Evolutionary conservation across 2,888 invertebrate species (phyloP).

Genomic region (Lissocephala sabroskyi): DNA sequence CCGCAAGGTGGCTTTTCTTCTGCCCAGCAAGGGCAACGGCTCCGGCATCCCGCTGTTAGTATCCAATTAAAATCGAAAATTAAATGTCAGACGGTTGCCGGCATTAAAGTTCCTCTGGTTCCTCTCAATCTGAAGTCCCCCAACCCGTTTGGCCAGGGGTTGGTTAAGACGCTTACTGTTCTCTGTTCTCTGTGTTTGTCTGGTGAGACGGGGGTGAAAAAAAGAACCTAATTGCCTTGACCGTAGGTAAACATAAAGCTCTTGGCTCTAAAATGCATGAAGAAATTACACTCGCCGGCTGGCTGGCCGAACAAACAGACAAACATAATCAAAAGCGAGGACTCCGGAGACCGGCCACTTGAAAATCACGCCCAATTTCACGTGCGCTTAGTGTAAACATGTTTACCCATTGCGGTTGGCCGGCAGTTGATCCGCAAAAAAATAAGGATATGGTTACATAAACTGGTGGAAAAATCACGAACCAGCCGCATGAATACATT

Average conservation of each 20-base stretch:
- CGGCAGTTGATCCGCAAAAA: conserved; percentile 2
- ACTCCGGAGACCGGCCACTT: conserved; percentile 26
- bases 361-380: conserved; percentile 65
- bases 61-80: conserved; percentile 73
- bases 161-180: conserved; percentile 45
- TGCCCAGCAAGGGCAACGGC: too few species aligned
- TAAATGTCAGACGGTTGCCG: conserved; percentile 67
- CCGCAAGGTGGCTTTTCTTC: conserved; percentile 1
- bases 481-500: conserved; percentile 48
- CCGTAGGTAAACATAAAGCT: conserved; percentile 50
- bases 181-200: conserved; percentile 48
- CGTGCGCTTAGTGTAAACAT: conserved; percentile 55
- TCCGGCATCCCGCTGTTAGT: conserved; percentile 69
- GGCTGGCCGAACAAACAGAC: conserved; percentile 49
- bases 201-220: conserved; percentile 39
- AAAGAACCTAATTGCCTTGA: conserved; percentile 64
- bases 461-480: conserved; percentile 45
- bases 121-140: too few species aligned
- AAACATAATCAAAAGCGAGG: conserved; percentile 56
- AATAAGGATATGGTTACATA: too few species aligned
- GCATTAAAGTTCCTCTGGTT: conserved; percentile 6
- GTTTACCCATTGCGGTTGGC: conserved; percentile 29
- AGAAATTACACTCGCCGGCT: conserved; percentile 8
- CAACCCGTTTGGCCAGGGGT: background rate
- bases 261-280: conserved; percentile 55